Evolutionary conservation across 2,113 vertebrate genomes (phyloP).

Genomic region (Heterotilapia buettikoferi): DNA sequence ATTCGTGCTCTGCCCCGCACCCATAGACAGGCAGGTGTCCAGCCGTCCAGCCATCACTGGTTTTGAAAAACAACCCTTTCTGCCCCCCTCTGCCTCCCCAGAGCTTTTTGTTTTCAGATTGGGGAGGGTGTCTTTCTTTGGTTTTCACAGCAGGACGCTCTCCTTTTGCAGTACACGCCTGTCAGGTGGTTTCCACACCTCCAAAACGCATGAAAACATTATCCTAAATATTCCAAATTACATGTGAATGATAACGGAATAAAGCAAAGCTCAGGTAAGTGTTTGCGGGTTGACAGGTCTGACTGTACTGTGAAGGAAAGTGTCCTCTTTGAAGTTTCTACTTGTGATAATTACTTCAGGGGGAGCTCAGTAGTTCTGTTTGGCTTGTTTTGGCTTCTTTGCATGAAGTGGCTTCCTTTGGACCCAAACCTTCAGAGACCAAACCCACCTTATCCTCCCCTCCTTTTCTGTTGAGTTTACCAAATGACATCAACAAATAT

Average conservation of each 20-base stretch:
- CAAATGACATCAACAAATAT: not conserved
- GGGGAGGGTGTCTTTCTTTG: conserved; percentile 33
- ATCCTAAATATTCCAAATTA: not conserved
- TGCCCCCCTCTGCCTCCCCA: conserved; percentile 33
- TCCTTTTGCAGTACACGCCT: conserved; percentile 33
- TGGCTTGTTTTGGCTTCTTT: conserved; percentile 62
- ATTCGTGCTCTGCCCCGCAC: conserved; percentile 73
- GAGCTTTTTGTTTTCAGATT: conserved; percentile 48
- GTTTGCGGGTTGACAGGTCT: rapidly evolving
- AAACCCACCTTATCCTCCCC: not conserved
- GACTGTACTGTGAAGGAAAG: conserved; percentile 42
- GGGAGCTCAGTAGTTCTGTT: conserved; percentile 43
- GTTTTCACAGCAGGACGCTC: conserved; percentile 29
- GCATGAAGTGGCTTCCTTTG: conserved; percentile 61
- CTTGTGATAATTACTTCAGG: conserved; percentile 24
- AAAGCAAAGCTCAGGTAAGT: not conserved
- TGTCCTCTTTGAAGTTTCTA: conserved; percentile 20
- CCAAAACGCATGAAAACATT: not conserved
- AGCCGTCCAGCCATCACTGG: conserved; percentile 58
- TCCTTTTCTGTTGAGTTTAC: not conserved
- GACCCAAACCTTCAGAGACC: not conserved
- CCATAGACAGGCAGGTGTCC: conserved; percentile 91
- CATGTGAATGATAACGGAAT: not conserved
- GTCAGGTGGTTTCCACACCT: not conserved
- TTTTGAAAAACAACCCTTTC: conserved; percentile 61